These are phyloP conservation scores for Amphiura filiformis DNA, from an alignment of 35 echinoderm and acorn worm species.

Conservation along the genomic window DNA sequence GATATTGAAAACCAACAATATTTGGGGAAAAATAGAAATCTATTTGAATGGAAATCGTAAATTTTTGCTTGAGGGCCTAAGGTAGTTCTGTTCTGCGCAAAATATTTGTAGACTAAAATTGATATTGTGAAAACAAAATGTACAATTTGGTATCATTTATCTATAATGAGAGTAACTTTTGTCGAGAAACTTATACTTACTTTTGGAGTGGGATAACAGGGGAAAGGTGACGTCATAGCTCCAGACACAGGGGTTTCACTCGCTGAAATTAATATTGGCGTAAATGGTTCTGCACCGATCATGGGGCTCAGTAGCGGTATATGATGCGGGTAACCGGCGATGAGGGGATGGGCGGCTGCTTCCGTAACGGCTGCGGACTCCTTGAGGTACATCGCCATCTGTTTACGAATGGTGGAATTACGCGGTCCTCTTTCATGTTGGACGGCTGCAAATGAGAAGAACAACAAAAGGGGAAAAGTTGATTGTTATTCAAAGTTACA, in stretches of 20 bases:
- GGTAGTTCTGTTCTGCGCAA: too few species aligned
- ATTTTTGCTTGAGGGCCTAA: too few species aligned
- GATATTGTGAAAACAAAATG: too few species aligned
- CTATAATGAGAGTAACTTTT: too few species aligned
- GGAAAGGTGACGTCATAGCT: background rate
- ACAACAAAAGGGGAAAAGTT: too few species aligned
- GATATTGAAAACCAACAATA: too few species aligned
- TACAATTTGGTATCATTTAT: too few species aligned
- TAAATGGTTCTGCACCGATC: background rate
- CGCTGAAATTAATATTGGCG: background rate
- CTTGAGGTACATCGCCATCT: constrained; percentile 97
- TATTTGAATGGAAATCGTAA: too few species aligned
- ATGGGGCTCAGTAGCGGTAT: constrained; percentile 33
- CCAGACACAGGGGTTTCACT: background rate
- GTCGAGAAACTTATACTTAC: too few species aligned
- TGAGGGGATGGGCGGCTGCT: constrained; percentile 39
- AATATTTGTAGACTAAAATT: too few species aligned
- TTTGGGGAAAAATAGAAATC: too few species aligned
- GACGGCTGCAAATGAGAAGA: constrained; percentile 67
- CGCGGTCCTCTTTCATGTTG: constrained; percentile 96
- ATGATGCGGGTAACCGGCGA: constrained; percentile 49
- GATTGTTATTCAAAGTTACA: too few species aligned
- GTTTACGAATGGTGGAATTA: constrained; percentile 96
- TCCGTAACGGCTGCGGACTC: constrained; percentile 61
- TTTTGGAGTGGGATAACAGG: constrained; percentile 37